Base-by-base conservation (phyloP, 2,888 invertebrate genomes). In the Cantharis nigra region DNA sequence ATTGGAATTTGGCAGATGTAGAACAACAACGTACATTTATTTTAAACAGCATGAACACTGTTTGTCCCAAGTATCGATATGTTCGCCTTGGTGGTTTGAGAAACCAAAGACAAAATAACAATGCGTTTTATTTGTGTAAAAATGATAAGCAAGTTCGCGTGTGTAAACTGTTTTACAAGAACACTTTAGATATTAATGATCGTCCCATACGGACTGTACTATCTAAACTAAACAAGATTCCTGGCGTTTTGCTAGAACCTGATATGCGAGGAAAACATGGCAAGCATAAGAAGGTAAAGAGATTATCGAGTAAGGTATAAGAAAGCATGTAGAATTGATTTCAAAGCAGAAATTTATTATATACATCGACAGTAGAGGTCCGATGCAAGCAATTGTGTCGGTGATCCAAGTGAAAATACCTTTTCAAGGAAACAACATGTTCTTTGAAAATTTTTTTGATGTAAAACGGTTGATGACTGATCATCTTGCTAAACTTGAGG, bases 201-300 rank as follows among this genome's bases (percentile, higher is more conserved):
- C 63, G 78, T 1, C 77, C 76, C 16, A 79, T 79, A 20, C 23
- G 77, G 5, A 78, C 79, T 13, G 69, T 79, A 11, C 63, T 71
- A 62, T 23, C 63, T 28, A 79, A 79, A 73, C 30, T 67, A 62
- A 64, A 16, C 18, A 62, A 13, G n/a, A 7, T 71, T 63, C 16
- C 74, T 18, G 76, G 70, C 30, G 79, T 80, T 33, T 71, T 82
- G 10, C 73, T 82, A 62, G 74, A 77, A 73, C 75, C 77, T 63
- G 83, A 84, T 71, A 26, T 78, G 26, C 76, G 83, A 77, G 83
- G 82, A 74, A 84, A 83, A 78, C 82, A 85, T 79, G 76, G 77
- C 23, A 79, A 84, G 67, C 83, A 82, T 74, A 67, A 75, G 69
- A 76, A 76, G 63, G 72, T 82, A 69, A 75, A 80, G 69, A 74